A percentile compares a stretch with the other conserved stretches of the same genome.
These are phyloP conservation scores for Melangyna quadrimaculata DNA, from an alignment of 2,888 invertebrate genomes.

Conservation along the genomic window DNA sequence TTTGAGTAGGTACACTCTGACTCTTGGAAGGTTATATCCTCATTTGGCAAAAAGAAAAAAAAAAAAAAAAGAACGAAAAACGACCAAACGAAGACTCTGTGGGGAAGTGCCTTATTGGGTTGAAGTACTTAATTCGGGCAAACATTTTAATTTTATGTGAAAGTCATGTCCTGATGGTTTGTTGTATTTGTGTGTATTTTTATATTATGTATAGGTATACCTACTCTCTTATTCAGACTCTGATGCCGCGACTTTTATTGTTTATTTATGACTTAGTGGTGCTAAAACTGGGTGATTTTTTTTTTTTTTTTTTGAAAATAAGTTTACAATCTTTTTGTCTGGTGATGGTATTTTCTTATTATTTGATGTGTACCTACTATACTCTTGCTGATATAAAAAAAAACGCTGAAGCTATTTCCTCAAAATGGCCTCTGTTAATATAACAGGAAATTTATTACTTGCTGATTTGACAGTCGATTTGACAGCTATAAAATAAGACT, in stretches of 20 bases:
- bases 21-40: constrained; percentile 42
- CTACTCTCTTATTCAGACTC: not conserved
- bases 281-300: not conserved
- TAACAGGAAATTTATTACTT: constrained; percentile 35
- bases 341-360: not conserved
- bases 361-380: not conserved
- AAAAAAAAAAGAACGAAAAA: not conserved
- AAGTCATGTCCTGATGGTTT: constrained; percentile 53
- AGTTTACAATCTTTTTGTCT: constrained; percentile 25
- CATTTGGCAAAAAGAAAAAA: constrained; percentile 1
- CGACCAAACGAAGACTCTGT: constrained; percentile 11
- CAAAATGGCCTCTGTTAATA: not conserved
- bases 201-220: not conserved
- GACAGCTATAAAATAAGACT: constrained; percentile 3
- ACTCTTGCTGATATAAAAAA: not conserved
- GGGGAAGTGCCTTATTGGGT: constrained; percentile 47
- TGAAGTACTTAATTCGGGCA: constrained; percentile 58
- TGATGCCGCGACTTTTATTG: constrained; percentile 47
- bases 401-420: not conserved
- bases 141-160: constrained; percentile 68
- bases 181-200: not conserved
- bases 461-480: constrained; percentile 60
- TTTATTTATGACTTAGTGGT: constrained; percentile 50
- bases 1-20: constrained; percentile 44
- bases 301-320: constrained; percentile 13